Evolutionary conservation across 2,888 invertebrate genomes (phyloP).

Genomic region (Blastobasis lacticolella): DNA sequence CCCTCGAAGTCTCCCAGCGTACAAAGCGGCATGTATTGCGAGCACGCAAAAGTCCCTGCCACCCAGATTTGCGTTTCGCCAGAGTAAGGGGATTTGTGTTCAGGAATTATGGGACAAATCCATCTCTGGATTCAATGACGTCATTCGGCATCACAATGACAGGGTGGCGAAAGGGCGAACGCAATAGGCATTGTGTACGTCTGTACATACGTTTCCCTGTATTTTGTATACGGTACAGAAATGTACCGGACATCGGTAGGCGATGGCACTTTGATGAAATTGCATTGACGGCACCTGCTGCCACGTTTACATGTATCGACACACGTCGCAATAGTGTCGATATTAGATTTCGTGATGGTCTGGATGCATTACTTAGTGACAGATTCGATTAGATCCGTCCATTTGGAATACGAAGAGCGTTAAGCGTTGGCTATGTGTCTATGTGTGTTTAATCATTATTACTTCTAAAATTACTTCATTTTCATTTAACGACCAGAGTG

Average conservation of each 20-base stretch:
- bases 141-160: conserved; percentile 67
- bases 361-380: no score
- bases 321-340: no score
- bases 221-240: neutral
- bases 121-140: conserved; percentile 67
- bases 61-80: conserved; percentile 1
- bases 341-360: no score
- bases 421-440: no score
- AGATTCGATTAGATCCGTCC: no score
- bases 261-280: conserved; percentile 3
- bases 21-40: conserved; percentile 26
- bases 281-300: neutral
- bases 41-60: conserved; percentile 3
- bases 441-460: no score
- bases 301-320: no score
- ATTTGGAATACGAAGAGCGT: no score
- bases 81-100: conserved; percentile 38
- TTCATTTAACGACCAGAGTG: no score
- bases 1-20: neutral
- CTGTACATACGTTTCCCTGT: no score
- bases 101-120: conserved; percentile 68
- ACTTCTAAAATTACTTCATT: no score
- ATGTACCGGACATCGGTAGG: neutral
- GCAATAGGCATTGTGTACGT: conserved; percentile 28
- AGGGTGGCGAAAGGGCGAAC: conserved; percentile 55